A percentile compares a stretch with the other conserved stretches of the same genome.
Conservation (phyloP, 2,888 invertebrate genomes). For the Agonopterix subpropinquella region DNA sequence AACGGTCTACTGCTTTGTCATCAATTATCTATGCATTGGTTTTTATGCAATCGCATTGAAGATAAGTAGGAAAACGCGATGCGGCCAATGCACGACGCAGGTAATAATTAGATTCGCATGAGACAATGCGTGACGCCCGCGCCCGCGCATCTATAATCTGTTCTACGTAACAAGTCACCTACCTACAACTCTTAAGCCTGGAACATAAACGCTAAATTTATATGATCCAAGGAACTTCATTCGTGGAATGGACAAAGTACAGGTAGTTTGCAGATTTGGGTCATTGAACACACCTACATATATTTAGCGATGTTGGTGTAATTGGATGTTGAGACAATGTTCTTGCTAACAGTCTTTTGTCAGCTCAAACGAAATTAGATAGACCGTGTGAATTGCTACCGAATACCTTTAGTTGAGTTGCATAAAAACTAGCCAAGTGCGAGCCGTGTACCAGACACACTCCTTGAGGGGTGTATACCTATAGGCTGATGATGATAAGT, state of each 20-base stretch:
- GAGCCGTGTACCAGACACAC: too few species aligned
- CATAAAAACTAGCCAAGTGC: too few species aligned
- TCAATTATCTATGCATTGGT: too few species aligned
- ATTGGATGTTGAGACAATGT: conserved; percentile 4
- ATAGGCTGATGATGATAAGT: too few species aligned
- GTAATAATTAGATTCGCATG: conserved; percentile 1
- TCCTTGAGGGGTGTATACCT: too few species aligned
- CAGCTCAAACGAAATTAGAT: conserved; percentile 1
- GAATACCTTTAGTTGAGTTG: too few species aligned
- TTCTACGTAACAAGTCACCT: neutral
- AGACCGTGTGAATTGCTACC: neutral
- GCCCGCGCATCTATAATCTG: neutral
- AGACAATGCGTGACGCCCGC: conserved; percentile 12
- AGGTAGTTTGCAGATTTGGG: conserved; percentile 9
- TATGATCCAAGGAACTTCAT: too few species aligned
- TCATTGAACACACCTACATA: conserved; percentile 10
- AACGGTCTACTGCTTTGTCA: too few species aligned
- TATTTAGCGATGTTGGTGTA: conserved; percentile 2
- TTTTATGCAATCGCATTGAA: too few species aligned
- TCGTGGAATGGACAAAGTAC: too few species aligned
- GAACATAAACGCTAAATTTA: too few species aligned
- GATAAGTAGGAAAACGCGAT: neutral
- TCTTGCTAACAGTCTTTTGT: conserved; percentile 5
- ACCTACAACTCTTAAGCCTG: too few species aligned
- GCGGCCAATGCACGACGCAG: neutral